Evolutionary conservation across 2,888 invertebrate genomes (phyloP), one percentile per base, ranked within the genome.

Genomic region (Spialia ferax): DNA sequence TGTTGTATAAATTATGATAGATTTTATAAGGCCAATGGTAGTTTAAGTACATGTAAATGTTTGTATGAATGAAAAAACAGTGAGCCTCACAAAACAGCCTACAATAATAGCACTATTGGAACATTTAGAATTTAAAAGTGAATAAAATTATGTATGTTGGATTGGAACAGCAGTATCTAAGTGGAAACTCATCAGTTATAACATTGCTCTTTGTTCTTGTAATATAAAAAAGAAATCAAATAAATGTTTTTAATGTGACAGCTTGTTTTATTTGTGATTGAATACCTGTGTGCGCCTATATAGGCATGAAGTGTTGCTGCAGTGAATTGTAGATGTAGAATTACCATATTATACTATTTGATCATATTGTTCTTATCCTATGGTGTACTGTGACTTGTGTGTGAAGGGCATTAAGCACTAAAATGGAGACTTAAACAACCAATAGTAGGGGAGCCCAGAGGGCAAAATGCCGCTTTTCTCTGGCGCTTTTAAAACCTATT

Each of bases 171-270:
- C 32, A 57, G 64, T 48, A 35, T 15, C 29, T 64, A 63, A 52
- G 52, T 67, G 63, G 23, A 65, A 67, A 72, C 66, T 71, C 72
- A 73, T 60, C 78, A 79, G 86, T 86, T 84, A 82, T 86, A 85
- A 80, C 77, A 78, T 84, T 79, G 83, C 84, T n/a, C n/a, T n/a
- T n/a, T n/a, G n/a, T n/a, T 88, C 87, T 87, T 89, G 86, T 89
- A 83, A 83, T 83, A 78, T 89, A 83, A 82, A 83, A 78, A 42
- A n/a, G n/a, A 0, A 76, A 78, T 80, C 84, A 81, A 89, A 84
- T 89, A 89, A 89, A 90, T 88, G 87, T 86, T 84, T 89, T 87
- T 84, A 81, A 74, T 79, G 79, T 73, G 68, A 5, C 11, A 7
- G 10, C 1, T 59, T 45, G 59, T 59, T 42, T 59, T 59, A 42